phyloP scores from a whole-genome alignment of 2,888 invertebrate species.

The Drosophila tripunctata region DNA sequence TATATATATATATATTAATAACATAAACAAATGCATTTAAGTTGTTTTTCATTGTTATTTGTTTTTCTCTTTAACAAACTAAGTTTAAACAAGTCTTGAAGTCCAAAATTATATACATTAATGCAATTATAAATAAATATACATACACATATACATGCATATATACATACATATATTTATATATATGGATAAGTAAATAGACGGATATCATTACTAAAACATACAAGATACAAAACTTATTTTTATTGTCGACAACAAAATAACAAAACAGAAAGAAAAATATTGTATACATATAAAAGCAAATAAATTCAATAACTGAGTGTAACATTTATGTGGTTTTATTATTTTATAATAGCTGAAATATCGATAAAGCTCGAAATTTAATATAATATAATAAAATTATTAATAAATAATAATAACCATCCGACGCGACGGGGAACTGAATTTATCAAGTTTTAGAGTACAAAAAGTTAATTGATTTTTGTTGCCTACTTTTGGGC shows the following conservation, averaged over 20 bases:
- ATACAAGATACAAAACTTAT: slow-evolving; percentile 49
- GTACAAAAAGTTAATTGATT: too few species aligned
- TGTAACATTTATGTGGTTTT: slow-evolving; percentile 16
- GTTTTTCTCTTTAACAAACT: background rate
- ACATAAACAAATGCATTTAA: slow-evolving; percentile 61
- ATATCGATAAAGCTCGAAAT: slow-evolving; percentile 17
- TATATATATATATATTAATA: background rate
- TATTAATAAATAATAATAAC: too few species aligned
- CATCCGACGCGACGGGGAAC: too few species aligned
- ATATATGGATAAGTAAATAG: slow-evolving; percentile 20
- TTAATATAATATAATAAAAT: background rate
- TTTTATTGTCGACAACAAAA: slow-evolving; percentile 64
- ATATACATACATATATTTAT: slow-evolving; percentile 20
- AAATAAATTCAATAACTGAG: slow-evolving; percentile 69
- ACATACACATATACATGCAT: slow-evolving; percentile 25
- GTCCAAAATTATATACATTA: slow-evolving; percentile 21
- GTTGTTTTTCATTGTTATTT: slow-evolving; percentile 11
- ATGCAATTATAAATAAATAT: slow-evolving; percentile 24
- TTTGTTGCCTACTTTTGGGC: too few species aligned
- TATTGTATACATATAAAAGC: slow-evolving; percentile 45
- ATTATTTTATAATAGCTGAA: background rate
- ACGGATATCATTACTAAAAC: slow-evolving; percentile 23
- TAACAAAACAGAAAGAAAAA: slow-evolving; percentile 8
- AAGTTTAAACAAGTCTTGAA: slow-evolving; percentile 10
- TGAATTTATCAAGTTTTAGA: too few species aligned